Percentiles rank a stretch among this genome's conserved stretches.
Conservation (phyloP, 2,113 vertebrate genomes). For the Cebus imitator region DNA sequence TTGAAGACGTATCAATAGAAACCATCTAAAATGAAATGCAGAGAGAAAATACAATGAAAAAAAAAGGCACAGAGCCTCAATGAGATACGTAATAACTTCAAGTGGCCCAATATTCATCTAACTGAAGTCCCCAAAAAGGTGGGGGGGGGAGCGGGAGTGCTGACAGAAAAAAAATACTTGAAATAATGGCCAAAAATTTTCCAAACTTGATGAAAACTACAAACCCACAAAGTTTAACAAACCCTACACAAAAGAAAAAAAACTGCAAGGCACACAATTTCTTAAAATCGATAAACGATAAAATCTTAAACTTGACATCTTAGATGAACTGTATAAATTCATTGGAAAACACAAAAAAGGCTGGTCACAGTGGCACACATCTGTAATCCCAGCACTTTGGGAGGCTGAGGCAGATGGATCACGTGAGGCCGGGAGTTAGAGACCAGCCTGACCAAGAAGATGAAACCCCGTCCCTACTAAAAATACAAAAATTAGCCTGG, state of each 20-base stretch:
- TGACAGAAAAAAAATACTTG: not conserved
- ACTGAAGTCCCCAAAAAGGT: not conserved
- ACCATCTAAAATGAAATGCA: not conserved
- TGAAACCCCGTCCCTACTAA: too few species aligned
- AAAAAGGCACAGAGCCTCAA: not conserved
- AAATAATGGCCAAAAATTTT: not conserved
- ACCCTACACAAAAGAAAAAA: not conserved
- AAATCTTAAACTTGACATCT: not conserved
- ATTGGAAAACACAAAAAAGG: not conserved
- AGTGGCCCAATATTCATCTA: not conserved
- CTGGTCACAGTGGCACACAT: too few species aligned
- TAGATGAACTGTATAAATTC: not conserved
- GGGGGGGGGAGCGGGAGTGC: accelerated
- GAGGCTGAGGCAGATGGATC: too few species aligned
- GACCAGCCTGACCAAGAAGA: too few species aligned
- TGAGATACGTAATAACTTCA: not conserved
- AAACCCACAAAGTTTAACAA: not conserved
- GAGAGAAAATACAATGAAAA: not conserved
- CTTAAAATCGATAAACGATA: not conserved
- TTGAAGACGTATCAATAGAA: not conserved
- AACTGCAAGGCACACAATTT: not conserved
- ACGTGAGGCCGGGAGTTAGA: too few species aligned
- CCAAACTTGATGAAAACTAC: not conserved
- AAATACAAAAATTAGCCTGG: too few species aligned
- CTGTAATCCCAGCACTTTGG: too few species aligned